phyloP scores from a whole-genome alignment of 2,113 vertebrate species.

The Elaphurus davidianus region DNA sequence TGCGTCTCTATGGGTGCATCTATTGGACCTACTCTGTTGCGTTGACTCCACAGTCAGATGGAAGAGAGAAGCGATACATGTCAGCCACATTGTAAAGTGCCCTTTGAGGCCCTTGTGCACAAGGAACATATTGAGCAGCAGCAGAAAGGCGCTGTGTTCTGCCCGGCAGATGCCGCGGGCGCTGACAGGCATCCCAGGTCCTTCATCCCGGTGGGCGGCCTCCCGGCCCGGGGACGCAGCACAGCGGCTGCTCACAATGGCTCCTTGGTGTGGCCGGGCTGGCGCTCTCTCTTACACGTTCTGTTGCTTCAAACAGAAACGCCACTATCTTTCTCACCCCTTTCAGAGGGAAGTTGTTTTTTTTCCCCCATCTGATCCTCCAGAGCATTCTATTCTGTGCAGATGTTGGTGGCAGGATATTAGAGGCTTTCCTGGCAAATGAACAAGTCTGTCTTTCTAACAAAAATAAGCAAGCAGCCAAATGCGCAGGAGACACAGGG shows the following conservation, averaged over 20 bases:
- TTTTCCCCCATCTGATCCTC: conserved; percentile 6
- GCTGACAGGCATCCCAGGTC: not conserved
- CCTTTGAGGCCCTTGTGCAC: not conserved
- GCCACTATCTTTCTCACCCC: conserved; percentile 7
- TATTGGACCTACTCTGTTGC: not conserved
- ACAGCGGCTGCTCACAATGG: not conserved
- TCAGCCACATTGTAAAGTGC: not conserved
- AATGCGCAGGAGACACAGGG: not conserved
- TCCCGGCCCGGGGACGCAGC: not conserved
- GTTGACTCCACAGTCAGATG: not conserved
- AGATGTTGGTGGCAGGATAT: conserved; percentile 55
- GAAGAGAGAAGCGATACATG: not conserved
- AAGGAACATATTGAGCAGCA: not conserved
- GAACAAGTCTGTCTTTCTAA: conserved; percentile 31
- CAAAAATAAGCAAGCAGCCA: conserved; percentile 9
- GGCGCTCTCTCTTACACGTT: not conserved
- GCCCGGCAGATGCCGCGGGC: not conserved
- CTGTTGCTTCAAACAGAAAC: conserved; percentile 48
- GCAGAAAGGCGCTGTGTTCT: not conserved
- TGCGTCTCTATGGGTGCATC: fast-evolving
- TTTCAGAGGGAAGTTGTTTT: conserved; percentile 43
- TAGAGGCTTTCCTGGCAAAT: conserved; percentile 51
- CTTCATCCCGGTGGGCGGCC: not conserved
- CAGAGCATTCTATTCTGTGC: conserved; percentile 52
- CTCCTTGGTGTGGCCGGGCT: not conserved